Percentiles rank a stretch among this genome's conserved stretches.
Conservation (phyloP, 1,140 invertebrate species). For the Epicauta chinensis region DNA sequence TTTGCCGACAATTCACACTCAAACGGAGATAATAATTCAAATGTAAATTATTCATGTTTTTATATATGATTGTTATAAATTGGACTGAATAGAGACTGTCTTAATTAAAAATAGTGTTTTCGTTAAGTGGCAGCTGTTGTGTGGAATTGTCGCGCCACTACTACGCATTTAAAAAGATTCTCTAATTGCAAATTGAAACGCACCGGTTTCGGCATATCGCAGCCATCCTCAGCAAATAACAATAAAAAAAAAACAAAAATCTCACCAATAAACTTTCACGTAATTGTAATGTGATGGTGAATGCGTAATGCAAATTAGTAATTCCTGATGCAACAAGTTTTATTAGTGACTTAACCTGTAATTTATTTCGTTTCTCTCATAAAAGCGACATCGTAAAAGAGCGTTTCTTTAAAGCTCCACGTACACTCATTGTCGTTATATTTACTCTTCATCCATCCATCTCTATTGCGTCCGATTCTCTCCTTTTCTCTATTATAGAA, state of each 20-base stretch:
- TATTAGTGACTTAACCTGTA: constrained; percentile 21
- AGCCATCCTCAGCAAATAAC: too few species aligned
- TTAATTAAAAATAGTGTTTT: constrained; percentile 23
- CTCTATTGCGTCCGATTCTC: too few species aligned
- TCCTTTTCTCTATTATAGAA: too few species aligned
- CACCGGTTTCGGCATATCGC: background rate
- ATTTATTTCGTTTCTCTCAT: constrained; percentile 29
- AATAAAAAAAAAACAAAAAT: too few species aligned
- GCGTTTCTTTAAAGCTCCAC: constrained; percentile 12
- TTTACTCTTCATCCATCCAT: too few species aligned
- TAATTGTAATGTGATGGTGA: constrained; percentile 32
- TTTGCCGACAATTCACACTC: constrained; percentile 24
- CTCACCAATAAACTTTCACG: too few species aligned
- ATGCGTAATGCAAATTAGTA: constrained; percentile 34
- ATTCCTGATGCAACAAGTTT: constrained; percentile 25
- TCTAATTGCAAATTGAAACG: background rate
- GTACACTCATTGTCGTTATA: constrained; percentile 7
- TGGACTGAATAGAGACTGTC: constrained; percentile 21
- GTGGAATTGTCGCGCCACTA: constrained; percentile 1
- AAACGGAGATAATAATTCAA: constrained; percentile 21
- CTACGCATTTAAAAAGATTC: background rate
- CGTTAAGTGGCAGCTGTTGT: constrained; percentile 26
- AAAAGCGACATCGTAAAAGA: constrained; percentile 21
- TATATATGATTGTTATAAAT: constrained; percentile 26
- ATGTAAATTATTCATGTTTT: constrained; percentile 29